Percentiles rank a stretch among this genome's conserved stretches.
Conservation (phyloP, 2,113 vertebrate species). For the Calyptomena viridis region DNA sequence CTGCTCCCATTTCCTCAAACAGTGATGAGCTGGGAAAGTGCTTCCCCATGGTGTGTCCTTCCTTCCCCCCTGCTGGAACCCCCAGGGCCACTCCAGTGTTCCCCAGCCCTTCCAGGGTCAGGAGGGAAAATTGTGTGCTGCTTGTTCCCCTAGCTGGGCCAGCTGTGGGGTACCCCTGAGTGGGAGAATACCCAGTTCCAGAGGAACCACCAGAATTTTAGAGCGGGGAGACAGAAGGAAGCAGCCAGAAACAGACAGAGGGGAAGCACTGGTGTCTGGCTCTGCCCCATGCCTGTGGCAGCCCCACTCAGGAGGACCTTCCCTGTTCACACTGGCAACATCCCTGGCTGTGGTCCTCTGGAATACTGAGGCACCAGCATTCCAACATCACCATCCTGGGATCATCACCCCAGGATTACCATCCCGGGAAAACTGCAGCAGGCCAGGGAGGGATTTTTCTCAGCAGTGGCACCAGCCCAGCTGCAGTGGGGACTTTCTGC, state of each 20-base stretch:
- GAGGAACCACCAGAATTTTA: not conserved
- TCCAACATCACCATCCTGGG: not conserved
- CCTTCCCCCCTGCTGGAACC: not conserved
- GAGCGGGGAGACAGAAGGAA: not conserved
- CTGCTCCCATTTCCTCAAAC: not conserved
- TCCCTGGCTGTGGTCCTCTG: rapidly evolving
- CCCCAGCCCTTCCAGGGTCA: not conserved
- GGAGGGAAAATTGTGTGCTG: not conserved
- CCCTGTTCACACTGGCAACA: rapidly evolving
- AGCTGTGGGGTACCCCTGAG: rapidly evolving
- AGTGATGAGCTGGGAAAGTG: rapidly evolving
- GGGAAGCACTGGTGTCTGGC: not conserved
- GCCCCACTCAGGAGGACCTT: not conserved
- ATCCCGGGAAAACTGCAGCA: not conserved
- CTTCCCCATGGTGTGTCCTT: not conserved
- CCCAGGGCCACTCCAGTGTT: not conserved
- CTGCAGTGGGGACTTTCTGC: not conserved
- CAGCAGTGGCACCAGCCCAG: rapidly evolving
- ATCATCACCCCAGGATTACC: not conserved
- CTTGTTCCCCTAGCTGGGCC: not conserved
- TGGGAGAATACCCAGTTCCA: not conserved
- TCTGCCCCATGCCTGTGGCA: rapidly evolving
- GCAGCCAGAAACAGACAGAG: not conserved
- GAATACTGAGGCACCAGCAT: not conserved
- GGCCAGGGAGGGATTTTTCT: not conserved